phyloP scores from a whole-genome alignment of 1,140 invertebrate genomes.

The Drosophila lowei region DNA sequence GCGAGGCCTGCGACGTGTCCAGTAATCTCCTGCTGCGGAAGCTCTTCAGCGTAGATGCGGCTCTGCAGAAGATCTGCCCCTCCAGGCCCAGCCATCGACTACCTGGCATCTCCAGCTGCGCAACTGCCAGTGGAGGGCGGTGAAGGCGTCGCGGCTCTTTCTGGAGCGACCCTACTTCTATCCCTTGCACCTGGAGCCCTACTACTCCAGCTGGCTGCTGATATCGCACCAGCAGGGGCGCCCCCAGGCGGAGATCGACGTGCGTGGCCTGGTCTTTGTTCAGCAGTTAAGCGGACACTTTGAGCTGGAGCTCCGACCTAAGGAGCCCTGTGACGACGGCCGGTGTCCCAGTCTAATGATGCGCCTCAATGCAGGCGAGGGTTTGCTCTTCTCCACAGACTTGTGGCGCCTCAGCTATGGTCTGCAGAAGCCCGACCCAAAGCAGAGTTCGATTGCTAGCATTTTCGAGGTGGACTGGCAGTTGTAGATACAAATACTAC shows the following conservation, averaged over 20 bases:
- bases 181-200: slow-evolving; percentile 74
- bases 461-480: slow-evolving; percentile 74
- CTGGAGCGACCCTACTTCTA: slow-evolving; percentile 68
- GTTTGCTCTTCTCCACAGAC: slow-evolving; percentile 69
- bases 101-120: slow-evolving; percentile 71
- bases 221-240: slow-evolving; percentile 52
- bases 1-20: slow-evolving; percentile 69
- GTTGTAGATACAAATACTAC: slow-evolving; percentile 23
- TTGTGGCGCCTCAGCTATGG: slow-evolving; percentile 72
- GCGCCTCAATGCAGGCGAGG: slow-evolving; percentile 59
- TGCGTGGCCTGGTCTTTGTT: slow-evolving; percentile 68
- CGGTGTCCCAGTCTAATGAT: slow-evolving; percentile 59
- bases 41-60: slow-evolving; percentile 63
- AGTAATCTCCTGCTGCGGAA: slow-evolving; percentile 65
- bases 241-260: slow-evolving; percentile 41
- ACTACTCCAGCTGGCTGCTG: slow-evolving; percentile 77
- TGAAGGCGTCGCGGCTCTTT: slow-evolving; percentile 62
- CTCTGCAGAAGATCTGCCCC: slow-evolving; percentile 52
- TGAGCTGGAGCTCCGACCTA: slow-evolving; percentile 53
- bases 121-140: slow-evolving; percentile 59
- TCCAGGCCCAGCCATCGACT: slow-evolving; percentile 1
- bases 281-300: slow-evolving; percentile 71
- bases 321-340: slow-evolving; percentile 53
- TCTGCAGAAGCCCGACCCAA: slow-evolving; percentile 35
- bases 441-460: slow-evolving; percentile 56